phyloP scores from a whole-genome alignment of 1,140 invertebrate genomes.

The Drosophila orena region DNA sequence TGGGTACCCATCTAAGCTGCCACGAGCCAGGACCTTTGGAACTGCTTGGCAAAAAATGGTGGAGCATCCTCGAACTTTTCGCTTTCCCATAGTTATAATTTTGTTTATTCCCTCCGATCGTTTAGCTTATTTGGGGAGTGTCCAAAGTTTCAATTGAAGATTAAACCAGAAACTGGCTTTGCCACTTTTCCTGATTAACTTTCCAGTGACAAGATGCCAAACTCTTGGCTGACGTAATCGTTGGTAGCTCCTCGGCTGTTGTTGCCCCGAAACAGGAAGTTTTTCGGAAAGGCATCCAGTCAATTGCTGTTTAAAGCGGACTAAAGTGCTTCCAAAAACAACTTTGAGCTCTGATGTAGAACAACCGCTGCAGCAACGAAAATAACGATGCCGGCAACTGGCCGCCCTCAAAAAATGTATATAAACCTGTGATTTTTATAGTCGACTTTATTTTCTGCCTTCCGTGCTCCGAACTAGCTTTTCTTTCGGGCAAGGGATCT shows the following conservation, averaged over 20 bases:
- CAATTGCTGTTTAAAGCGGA: constrained; percentile 49
- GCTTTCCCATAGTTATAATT: constrained; percentile 31
- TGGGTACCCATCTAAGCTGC: constrained; percentile 32
- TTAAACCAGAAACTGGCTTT: constrained; percentile 41
- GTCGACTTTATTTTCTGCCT: constrained; percentile 65
- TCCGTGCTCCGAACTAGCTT: constrained; percentile 32
- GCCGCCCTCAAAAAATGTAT: constrained; percentile 54
- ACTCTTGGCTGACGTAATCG: constrained; percentile 44
- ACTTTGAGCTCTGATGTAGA: constrained; percentile 52
- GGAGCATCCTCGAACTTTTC: constrained; percentile 17
- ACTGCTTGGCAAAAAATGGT: background rate
- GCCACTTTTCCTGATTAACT: constrained; percentile 46
- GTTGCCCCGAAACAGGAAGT: constrained; percentile 16
- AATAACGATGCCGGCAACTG: constrained; percentile 37
- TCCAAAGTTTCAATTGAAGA: constrained; percentile 48
- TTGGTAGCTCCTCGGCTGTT: background rate
- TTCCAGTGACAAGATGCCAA: constrained; percentile 48
- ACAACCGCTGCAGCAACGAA: constrained; percentile 31
- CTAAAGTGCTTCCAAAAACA: constrained; percentile 44
- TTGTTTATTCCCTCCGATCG: constrained; percentile 44
- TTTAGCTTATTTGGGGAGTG: constrained; percentile 21
- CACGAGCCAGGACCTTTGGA: constrained; percentile 19
- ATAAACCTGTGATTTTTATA: constrained; percentile 78
- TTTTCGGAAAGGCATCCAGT: constrained; percentile 34
- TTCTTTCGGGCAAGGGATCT: constrained; percentile 3